Percentiles rank a stretch among this genome's conserved stretches.
phyloP scores from a whole-genome alignment of 2,797 vertebrate species.

The Tragopan temminckii region DNA sequence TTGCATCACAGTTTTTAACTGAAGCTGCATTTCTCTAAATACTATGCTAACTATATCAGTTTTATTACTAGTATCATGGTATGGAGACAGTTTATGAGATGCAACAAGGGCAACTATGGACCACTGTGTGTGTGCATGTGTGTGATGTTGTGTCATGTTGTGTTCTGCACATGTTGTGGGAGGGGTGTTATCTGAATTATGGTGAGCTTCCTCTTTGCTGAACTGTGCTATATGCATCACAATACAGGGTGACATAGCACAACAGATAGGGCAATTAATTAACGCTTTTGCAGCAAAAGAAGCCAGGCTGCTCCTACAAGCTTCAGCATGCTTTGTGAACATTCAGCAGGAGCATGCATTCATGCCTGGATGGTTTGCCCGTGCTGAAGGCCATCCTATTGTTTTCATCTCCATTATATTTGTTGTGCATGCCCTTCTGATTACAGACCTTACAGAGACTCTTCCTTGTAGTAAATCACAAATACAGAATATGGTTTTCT shows the following conservation, averaged over 20 bases:
- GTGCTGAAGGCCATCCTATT: neutral
- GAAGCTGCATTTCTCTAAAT: neutral
- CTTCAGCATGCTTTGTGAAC: neutral
- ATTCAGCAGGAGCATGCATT: neutral
- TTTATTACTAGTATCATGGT: neutral
- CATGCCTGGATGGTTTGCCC: neutral
- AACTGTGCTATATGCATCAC: neutral
- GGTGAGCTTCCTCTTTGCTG: neutral
- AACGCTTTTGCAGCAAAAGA: neutral
- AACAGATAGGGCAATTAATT: neutral
- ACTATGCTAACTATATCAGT: neutral
- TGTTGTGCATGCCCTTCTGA: neutral
- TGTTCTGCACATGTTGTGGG: neutral
- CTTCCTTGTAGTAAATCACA: neutral
- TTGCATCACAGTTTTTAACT: neutral
- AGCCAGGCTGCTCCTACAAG: neutral
- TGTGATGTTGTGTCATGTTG: neutral
- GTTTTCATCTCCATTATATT: neutral
- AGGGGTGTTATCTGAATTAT: neutral
- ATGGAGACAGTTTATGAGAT: neutral
- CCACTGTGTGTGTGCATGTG: neutral
- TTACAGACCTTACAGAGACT: neutral
- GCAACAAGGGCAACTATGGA: neutral
- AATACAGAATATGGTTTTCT: neutral
- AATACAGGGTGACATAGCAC: neutral